Evolutionary conservation across 2,888 invertebrate species (phyloP).

Genomic region (Ectropis crepuscularia): DNA sequence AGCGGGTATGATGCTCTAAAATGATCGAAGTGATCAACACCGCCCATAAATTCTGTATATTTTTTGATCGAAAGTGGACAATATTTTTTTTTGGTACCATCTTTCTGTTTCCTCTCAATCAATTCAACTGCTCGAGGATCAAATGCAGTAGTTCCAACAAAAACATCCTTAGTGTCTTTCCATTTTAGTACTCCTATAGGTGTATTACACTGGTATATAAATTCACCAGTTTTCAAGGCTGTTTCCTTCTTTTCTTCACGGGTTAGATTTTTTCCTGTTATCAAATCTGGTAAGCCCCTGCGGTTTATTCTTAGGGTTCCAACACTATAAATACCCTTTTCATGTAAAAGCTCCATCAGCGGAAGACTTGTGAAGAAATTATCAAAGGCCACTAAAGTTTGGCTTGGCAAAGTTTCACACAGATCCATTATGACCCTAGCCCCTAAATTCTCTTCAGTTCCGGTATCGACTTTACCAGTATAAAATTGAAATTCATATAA

Average conservation of each 20-base stretch:
- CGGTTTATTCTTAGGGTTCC: conserved; percentile 1
- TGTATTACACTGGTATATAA: conserved; percentile 19
- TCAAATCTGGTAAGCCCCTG: not conserved
- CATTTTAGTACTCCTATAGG: conserved; percentile 24
- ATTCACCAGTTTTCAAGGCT: conserved; percentile 24
- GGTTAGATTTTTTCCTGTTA: conserved; percentile 7
- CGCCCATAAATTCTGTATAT: too few relatives aligned
- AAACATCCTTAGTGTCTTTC: conserved; percentile 29
- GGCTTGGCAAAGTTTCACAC: conserved; percentile 22
- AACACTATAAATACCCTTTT: not conserved
- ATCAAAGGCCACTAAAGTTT: conserved; percentile 30
- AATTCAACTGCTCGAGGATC: conserved; percentile 10
- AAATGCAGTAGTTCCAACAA: conserved; percentile 16
- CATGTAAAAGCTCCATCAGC: conserved; percentile 20
- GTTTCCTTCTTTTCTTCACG: conserved; percentile 27
- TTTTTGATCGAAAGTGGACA: too few relatives aligned
- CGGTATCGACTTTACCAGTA: conserved; percentile 28
- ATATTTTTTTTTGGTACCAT: conserved; percentile 8
- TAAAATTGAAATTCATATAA: conserved; percentile 32
- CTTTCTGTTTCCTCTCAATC: conserved; percentile 16
- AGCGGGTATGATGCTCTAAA: too few relatives aligned
- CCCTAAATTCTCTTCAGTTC: conserved; percentile 24
- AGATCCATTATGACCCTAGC: conserved; percentile 25
- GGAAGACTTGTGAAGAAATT: conserved; percentile 26
- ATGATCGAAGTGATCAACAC: too few relatives aligned